Evolutionary conservation across 2,888 invertebrate genomes (phyloP), one percentile per base, ranked within the genome.

Genomic region (Drosophila niveifrons): DNA sequence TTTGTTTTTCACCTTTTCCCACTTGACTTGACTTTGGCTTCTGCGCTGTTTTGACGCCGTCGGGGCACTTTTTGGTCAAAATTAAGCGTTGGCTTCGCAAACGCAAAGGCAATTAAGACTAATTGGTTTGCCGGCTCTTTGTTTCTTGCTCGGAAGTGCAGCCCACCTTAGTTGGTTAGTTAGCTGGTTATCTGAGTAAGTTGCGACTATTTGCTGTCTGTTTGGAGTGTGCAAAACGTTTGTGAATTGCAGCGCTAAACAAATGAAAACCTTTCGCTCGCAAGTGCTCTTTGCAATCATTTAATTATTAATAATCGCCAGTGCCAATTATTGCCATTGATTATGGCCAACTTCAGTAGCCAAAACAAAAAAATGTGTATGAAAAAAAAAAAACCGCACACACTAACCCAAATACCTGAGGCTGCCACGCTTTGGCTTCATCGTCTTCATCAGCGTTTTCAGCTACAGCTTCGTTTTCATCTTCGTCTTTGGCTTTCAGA

Each of bases 361-460:
- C 51, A 47, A 50, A 72, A 34, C n/a, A 31, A 41, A n/a, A 15
- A 31, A 23, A 6, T 23, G 23, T 6, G 23, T 6, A 23, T 23
- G 23, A 23, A 3, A 43, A 15, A 41, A 41, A 41, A 9, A 15
- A 56, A 46, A 46, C 55, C 61, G 77, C 68, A 23, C 65, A 43
- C 68, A 75, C 62, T 88, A 85, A 85, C 88, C 86, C 73, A 85
- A 88, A 88, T 88, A 72, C 66, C 68, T 65, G 43, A 57, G 46
- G 62, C 51, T 63, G 48, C 23, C 46, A 43, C 36, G 15, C 39
- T 41, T 62, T 34, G 61, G 28, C 47, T 65, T 51, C 17, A 9
- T 10, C 48, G 61, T 36, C 47, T 65, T 51, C 28, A 11, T 6
- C 47, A 41, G 47, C 39, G 1, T 31, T 46, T 62, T 56, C 36